Evolutionary conservation across 2,113 vertebrate genomes (phyloP), one percentile per base, ranked within the genome.

Genomic region (Cephalopterus ornatus): DNA sequence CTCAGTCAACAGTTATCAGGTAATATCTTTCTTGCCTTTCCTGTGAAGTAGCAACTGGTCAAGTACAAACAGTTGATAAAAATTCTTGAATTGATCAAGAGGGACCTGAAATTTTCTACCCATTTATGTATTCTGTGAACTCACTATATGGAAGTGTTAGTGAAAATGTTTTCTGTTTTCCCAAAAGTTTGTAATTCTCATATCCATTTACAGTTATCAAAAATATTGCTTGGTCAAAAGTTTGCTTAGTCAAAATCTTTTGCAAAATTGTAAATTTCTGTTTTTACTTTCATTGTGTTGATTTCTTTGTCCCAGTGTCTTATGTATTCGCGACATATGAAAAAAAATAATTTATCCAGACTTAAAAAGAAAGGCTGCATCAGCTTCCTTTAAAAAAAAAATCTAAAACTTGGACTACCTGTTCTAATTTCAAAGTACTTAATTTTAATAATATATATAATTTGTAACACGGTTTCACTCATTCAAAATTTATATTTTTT

Each of bases 311-410:
- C 10, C 6, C 6, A 58, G 3, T n/a, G 14, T 7, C 33, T 87
- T 75, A 50, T 18, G 6, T 42, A 81, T 23, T 30, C 5, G 27
- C 62, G 9, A 5, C 5, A 56, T 27, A 28, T 39, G n/a, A 10
- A 35, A 27, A 50, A 44, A 27, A 58, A 46, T 0, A 59, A 41
- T 30, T 24, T 50, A 47, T 58, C 10, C 12, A 66, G 22, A 81
- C 11, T 33, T 44, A 0, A 1, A 20, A 47, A 39, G 26, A 91
- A 73, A 66, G 4, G 0, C 4, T 47, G 2, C 16, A 52, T 63
- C 35, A 39, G 35, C 7, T 78, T 81, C 44, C 14, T 63, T 66
- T 39, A 52, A 65, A 41, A 15, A 39, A 12, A 41, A 46, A 7
- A 10, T 3, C 47, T 67, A 14, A 21, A 79, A 68, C 1, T 32